Conservation (phyloP, 2,797 vertebrate genomes). For the Lepus oiostolus region DNA sequence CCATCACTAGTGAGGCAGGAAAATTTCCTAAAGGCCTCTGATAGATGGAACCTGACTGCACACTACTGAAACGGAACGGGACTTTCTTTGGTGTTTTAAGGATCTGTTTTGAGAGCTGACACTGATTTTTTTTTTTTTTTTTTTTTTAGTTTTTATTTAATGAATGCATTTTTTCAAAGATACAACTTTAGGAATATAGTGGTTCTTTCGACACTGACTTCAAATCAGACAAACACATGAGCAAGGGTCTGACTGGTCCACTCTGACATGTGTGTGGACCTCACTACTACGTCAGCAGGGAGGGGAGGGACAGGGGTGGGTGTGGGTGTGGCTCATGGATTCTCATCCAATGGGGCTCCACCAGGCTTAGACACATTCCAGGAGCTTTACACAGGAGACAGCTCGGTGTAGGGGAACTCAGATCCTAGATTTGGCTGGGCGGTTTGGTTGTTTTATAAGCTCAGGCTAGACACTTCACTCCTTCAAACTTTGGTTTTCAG, state of each 20-base stretch:
- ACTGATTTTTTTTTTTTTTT: too few relatives aligned
- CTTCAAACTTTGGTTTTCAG: conserved; percentile 14
- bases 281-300: background rate
- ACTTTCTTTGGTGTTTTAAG: background rate
- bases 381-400: background rate
- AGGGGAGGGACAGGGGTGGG: background rate
- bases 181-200: too few relatives aligned
- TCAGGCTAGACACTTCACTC: background rate
- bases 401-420: background rate
- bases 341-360: rapidly evolving
- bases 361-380: background rate
- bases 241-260: background rate
- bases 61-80: background rate
- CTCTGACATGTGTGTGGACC: rapidly evolving
- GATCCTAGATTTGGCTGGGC: background rate
- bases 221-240: background rate
- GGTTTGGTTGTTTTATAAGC: background rate
- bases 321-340: too few relatives aligned
- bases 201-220: background rate
- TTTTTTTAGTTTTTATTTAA: too few relatives aligned
- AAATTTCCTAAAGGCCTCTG: background rate
- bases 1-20: background rate
- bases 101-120: background rate
- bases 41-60: conserved; percentile 2
- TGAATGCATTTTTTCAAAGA: too few relatives aligned